Percentiles rank a stretch among this genome's conserved stretches.
Conservation (phyloP, 1,140 invertebrate species). For the Zaprionus kolodkinae region DNA sequence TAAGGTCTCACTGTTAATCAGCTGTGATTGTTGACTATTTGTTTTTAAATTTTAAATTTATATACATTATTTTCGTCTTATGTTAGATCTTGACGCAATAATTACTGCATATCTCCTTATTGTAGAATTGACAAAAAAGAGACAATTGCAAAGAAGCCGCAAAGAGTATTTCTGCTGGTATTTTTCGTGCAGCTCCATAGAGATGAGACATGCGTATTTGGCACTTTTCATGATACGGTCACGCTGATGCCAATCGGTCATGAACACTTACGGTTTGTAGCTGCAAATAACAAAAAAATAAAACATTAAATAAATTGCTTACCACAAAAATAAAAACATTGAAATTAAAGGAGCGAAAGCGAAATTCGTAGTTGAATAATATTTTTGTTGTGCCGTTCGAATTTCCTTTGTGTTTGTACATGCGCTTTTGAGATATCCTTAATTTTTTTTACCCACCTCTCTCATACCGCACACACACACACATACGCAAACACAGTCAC, state of each 20-base stretch:
- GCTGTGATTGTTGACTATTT: too few relatives aligned
- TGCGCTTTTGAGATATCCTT: slow-evolving; percentile 28
- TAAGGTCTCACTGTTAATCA: too few relatives aligned
- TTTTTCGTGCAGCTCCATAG: not conserved
- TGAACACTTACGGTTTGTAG: slow-evolving; percentile 79
- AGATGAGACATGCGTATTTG: not conserved
- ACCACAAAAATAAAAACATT: slow-evolving; percentile 29
- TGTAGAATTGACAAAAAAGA: too few relatives aligned
- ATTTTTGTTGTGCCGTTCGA: slow-evolving; percentile 33
- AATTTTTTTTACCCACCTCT: slow-evolving; percentile 13
- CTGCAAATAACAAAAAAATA: slow-evolving; percentile 52
- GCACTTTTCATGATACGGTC: slow-evolving; percentile 17
- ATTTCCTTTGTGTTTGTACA: slow-evolving; percentile 29
- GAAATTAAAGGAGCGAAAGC: slow-evolving; percentile 55
- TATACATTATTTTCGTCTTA: too few relatives aligned
- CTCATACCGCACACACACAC: slow-evolving; percentile 9
- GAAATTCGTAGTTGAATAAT: slow-evolving; percentile 26
- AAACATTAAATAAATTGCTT: slow-evolving; percentile 49
- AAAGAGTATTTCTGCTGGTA: slow-evolving; percentile 10
- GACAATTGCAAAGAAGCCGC: too few relatives aligned
- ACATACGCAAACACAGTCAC: slow-evolving; percentile 14
- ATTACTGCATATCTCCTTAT: too few relatives aligned
- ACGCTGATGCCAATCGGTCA: slow-evolving; percentile 39
- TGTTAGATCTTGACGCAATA: too few relatives aligned
- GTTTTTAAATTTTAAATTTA: too few relatives aligned